These are phyloP conservation scores for Lanistes nyassanus DNA, from an alignment of 1,140 invertebrate genomes.

Conservation along the genomic window DNA sequence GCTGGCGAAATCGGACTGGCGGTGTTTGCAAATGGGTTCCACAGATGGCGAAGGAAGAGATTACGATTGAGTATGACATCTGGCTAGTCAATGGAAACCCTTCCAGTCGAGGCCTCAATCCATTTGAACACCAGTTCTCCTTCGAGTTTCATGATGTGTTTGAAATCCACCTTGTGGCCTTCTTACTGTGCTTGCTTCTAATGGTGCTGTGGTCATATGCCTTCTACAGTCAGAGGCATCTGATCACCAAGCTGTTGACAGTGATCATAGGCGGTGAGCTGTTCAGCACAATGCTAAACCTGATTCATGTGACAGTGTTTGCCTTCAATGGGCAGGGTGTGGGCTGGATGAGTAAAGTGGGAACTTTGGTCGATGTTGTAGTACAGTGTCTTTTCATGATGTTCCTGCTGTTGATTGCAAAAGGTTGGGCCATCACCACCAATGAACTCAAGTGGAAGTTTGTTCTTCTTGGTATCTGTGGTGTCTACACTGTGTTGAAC, in stretches of 20 bases:
- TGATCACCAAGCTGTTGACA: constrained; percentile 91
- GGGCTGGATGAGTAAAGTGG: constrained; percentile 81
- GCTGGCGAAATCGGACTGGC: constrained; percentile 77
- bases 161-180: constrained; percentile 90
- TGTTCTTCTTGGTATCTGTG: constrained; percentile 89
- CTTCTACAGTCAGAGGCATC: constrained; percentile 85
- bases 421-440: constrained; percentile 95
- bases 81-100: constrained; percentile 97
- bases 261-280: constrained; percentile 87
- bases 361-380: constrained; percentile 91
- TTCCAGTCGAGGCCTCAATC: constrained; percentile 74
- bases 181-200: constrained; percentile 86
- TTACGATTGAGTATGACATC: constrained; percentile 86
- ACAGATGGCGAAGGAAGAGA: constrained; percentile 49
- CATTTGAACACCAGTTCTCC: constrained; percentile 94
- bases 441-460: constrained; percentile 87
- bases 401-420: constrained; percentile 89
- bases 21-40: constrained; percentile 56
- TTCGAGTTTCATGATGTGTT: constrained; percentile 90
- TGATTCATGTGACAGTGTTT: constrained; percentile 90
- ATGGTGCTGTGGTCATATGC: constrained; percentile 89
- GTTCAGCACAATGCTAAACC: constrained; percentile 84
- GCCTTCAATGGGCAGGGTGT: constrained; percentile 89
- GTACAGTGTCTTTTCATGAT: constrained; percentile 95
- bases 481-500: constrained; percentile 90